These are phyloP conservation scores for Podarcis raffonei DNA, from an alignment of 2,113 vertebrate genomes.

Conservation along the genomic window DNA sequence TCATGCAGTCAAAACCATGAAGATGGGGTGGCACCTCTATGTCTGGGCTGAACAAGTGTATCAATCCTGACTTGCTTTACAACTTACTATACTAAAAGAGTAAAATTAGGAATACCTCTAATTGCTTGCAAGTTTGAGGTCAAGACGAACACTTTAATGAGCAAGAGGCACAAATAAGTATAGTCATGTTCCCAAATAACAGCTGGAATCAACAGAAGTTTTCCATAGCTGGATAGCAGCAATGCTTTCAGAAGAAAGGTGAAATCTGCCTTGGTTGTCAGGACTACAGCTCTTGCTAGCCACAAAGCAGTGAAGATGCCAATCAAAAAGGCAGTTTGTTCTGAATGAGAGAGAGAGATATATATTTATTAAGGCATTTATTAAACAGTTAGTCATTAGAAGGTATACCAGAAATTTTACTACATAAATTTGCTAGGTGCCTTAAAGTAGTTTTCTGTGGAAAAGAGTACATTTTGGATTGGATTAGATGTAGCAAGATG, in stretches of 20 bases:
- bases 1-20: neutral
- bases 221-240: constrained; percentile 94
- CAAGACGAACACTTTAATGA: constrained; percentile 94
- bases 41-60: neutral
- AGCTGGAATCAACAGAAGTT: constrained; percentile 91
- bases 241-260: constrained; percentile 86
- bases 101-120: constrained; percentile 79
- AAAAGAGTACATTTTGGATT: neutral
- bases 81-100: neutral
- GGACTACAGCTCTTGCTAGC: constrained; percentile 65
- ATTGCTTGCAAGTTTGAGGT: constrained; percentile 94
- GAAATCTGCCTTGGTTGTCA: constrained; percentile 66
- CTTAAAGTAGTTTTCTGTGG: neutral
- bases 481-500: neutral
- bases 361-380: neutral
- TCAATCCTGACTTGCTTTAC: neutral
- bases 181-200: constrained; percentile 99
- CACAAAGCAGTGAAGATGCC: constrained; percentile 84
- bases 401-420: neutral
- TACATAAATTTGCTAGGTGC: neutral
- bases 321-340: constrained; percentile 86
- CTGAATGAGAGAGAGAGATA: constrained; percentile 73
- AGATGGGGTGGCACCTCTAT: neutral
- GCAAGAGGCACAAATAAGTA: constrained; percentile 86
- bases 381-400: neutral